Conservation (phyloP, 1,140 invertebrate genomes). For the Meloidogyne chitwoodi region DNA sequence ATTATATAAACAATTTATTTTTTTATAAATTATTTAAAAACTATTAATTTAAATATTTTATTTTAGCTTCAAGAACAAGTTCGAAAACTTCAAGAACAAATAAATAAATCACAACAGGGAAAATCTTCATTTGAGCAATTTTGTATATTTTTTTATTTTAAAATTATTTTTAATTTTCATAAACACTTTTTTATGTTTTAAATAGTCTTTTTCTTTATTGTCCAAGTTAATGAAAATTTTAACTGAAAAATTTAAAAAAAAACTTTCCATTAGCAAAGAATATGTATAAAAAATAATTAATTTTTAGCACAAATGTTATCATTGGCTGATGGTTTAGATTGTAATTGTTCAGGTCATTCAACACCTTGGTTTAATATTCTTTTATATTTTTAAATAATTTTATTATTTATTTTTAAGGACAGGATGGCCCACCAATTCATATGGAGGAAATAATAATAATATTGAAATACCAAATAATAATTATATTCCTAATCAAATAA, state of each 20-base stretch:
- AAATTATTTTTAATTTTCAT: neutral
- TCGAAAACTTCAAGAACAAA: slow-evolving; percentile 39
- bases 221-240: no score
- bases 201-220: no score
- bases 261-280: no score
- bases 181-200: no score
- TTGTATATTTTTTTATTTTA: slow-evolving; percentile 16
- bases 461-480: neutral
- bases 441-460: neutral
- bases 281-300: neutral
- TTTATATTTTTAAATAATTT: neutral
- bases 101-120: slow-evolving; percentile 38
- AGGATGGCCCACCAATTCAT: neutral
- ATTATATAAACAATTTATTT: no score
- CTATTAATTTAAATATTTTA: neutral
- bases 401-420: neutral
- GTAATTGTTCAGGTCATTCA: slow-evolving; percentile 38
- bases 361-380: slow-evolving; percentile 20
- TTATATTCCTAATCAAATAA: neutral
- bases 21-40: no score
- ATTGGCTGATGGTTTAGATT: slow-evolving; percentile 40
- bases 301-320: slow-evolving; percentile 41
- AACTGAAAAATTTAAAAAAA: no score
- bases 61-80: slow-evolving; percentile 41
- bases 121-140: slow-evolving; percentile 43